These are phyloP conservation scores for Rhopalosiphum maidis DNA, from an alignment of 1,140 invertebrate species.

Conservation along the genomic window DNA sequence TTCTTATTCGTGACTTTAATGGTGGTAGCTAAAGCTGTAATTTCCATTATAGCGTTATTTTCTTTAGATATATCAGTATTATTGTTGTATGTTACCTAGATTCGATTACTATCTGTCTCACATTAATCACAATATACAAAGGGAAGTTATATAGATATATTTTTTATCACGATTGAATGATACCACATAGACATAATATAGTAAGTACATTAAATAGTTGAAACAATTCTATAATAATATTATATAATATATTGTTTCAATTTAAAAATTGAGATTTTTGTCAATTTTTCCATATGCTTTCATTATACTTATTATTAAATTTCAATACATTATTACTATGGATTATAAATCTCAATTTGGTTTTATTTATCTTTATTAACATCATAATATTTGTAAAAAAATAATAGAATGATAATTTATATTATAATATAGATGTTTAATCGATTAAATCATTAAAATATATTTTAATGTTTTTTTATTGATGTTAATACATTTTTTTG, in stretches of 20 bases:
- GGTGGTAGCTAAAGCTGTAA: background rate
- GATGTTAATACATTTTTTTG: no score
- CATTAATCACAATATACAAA: background rate
- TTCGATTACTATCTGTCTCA: background rate
- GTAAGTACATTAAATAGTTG: no score
- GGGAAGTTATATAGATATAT: background rate
- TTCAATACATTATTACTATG: background rate
- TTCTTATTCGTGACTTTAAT: background rate
- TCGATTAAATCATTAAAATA: background rate
- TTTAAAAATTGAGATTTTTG: background rate
- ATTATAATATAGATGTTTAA: no score
- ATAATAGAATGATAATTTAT: no score
- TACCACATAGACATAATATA: slow-evolving; percentile 1
- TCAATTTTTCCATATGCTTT: no score
- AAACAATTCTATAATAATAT: background rate
- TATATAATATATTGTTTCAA: background rate
- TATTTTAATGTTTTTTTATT: background rate
- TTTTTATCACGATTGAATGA: background rate
- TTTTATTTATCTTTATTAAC: no score
- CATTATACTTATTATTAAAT: background rate
- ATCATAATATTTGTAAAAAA: no score
- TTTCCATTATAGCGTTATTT: background rate
- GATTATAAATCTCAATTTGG: background rate
- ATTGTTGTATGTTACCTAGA: background rate
- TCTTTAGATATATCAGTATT: background rate